Evolutionary conservation across 2,113 vertebrate genomes (phyloP).

Genomic region (Labeo catla): DNA sequence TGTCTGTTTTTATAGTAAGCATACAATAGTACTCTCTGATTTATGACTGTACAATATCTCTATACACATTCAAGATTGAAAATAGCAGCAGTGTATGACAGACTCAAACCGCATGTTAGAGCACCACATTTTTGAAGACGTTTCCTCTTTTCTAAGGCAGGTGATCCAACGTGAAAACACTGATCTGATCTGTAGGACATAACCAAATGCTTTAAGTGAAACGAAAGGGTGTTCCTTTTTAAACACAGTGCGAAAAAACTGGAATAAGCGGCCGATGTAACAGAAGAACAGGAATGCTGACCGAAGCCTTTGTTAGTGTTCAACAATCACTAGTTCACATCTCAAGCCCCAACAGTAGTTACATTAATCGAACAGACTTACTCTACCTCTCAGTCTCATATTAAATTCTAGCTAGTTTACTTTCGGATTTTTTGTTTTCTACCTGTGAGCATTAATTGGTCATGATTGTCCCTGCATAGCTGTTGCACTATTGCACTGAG

Average conservation of each 20-base stretch:
- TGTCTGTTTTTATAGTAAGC: constrained; percentile 53
- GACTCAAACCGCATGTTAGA: constrained; percentile 60
- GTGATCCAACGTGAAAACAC: constrained; percentile 14
- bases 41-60: constrained; percentile 57
- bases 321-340: background rate
- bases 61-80: constrained; percentile 61
- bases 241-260: background rate
- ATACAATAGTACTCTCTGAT: constrained; percentile 58
- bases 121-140: constrained; percentile 57
- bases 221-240: background rate
- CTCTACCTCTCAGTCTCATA: constrained; percentile 7
- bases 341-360: constrained; percentile 18
- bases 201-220: constrained; percentile 28
- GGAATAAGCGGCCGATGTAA: background rate
- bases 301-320: constrained; percentile 32
- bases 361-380: background rate
- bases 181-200: constrained; percentile 22
- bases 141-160: constrained; percentile 45
- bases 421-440: background rate
- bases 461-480: constrained; percentile 61
- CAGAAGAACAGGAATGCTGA: constrained; percentile 36
- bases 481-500: constrained; percentile 54
- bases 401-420: background rate
- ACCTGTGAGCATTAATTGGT: constrained; percentile 50
- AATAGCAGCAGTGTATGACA: constrained; percentile 64